Conservation (phyloP, 2,888 invertebrate species). For the Lacanobia oleracea region DNA sequence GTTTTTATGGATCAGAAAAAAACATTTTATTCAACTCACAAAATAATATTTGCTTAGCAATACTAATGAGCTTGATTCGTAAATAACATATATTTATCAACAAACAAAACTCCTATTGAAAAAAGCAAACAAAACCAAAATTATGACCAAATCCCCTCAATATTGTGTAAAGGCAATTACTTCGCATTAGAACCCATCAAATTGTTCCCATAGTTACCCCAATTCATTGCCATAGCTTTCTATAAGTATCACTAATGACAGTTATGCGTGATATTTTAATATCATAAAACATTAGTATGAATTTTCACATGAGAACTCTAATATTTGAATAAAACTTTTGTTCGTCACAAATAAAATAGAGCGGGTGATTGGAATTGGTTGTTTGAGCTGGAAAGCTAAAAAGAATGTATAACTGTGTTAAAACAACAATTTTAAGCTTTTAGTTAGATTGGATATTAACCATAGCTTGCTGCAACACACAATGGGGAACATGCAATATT, state of each 20-base stretch:
- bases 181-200: conserved; percentile 65
- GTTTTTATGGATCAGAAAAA: too few species aligned
- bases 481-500: too few species aligned
- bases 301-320: conserved; percentile 63
- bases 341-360: not conserved
- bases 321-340: conserved; percentile 11
- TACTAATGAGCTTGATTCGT: not conserved
- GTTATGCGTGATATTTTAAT: conserved; percentile 74
- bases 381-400: not conserved
- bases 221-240: conserved; percentile 49
- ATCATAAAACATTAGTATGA: conserved; percentile 46
- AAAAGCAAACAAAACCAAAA: conserved; percentile 27
- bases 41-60: not conserved
- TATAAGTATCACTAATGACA: conserved; percentile 69
- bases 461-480: not conserved
- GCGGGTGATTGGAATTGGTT: not conserved
- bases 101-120: conserved; percentile 1
- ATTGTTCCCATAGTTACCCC: conserved; percentile 68
- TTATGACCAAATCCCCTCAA: conserved; percentile 32
- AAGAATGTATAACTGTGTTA: not conserved
- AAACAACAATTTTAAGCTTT: conserved; percentile 13
- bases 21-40: too few species aligned
- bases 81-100: not conserved
- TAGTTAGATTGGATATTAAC: conserved; percentile 1
- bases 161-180: conserved; percentile 57